Evolutionary conservation across 2,113 vertebrate genomes (phyloP), one percentile per base, ranked within the genome.

Genomic region (Peromyscus polionotus): DNA sequence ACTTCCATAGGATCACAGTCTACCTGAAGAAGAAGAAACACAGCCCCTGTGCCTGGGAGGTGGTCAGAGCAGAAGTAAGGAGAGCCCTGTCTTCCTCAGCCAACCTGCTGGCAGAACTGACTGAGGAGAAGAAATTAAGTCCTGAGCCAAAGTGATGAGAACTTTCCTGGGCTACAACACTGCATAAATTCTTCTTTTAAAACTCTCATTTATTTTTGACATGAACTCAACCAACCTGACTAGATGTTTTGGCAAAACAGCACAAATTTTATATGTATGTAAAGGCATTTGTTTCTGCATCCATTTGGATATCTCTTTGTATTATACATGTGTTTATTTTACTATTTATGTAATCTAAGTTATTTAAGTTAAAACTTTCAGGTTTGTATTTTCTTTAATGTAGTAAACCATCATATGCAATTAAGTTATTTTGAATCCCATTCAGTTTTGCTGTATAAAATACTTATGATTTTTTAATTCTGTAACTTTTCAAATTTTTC

Each of bases 41-140:
- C 67, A 68, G 67, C 67, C 67, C 31, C 67, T 68, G 67, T 68
- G 31, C 67, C 31, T 68, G 67, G 67, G 67, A 72, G 36, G 70
- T 72, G 70, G 70, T 72, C 1, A 72, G 70, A 72, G 70, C 70
- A 72, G 70, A 72, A 72, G 36, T 72, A 36, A n/a, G 70, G 39
- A 65, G 70, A 36, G 77, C 93, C 92, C 73, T 67, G 54, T 92
- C 63, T n/a, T 92, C 36, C 70, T 72, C 70, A 72, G 70, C 17
- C 36, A n/a, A 72, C 1, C 17, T 72, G 36, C 36, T 72, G 70
- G 17, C 70, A 72, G n/a, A 36, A 72, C 10, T n/a, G 70, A 72
- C 36, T 72, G 70, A n/a, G 36, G 36, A 72, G 36, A 1, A 72
- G 2, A 10, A 51, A 8, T 76, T 76, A 5, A 80, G 31, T 36